phyloP scores from a whole-genome alignment of 1,140 invertebrate species.

The Magallana angulata region DNA sequence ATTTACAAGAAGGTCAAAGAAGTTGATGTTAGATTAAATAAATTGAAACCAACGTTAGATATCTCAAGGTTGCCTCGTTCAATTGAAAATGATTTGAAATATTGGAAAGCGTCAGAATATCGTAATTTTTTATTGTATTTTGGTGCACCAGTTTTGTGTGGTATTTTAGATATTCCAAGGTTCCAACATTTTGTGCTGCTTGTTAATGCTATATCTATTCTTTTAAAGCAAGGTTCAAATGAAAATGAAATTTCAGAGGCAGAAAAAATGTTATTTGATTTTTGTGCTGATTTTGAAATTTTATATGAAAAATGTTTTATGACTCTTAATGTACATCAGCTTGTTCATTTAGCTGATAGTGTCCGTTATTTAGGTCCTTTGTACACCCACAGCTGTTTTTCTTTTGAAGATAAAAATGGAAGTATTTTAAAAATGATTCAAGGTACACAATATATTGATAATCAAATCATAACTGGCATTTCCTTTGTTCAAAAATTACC shows the following conservation, averaged over 20 bases:
- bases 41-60: slow-evolving; percentile 14
- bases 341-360: slow-evolving; percentile 31
- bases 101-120: slow-evolving; percentile 60
- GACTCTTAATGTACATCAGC: slow-evolving; percentile 44
- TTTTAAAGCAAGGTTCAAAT: slow-evolving; percentile 28
- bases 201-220: slow-evolving; percentile 40
- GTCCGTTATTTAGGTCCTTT: slow-evolving; percentile 48
- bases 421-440: slow-evolving; percentile 35
- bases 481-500: slow-evolving; percentile 56
- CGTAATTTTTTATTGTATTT: slow-evolving; percentile 53
- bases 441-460: slow-evolving; percentile 48
- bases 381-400: slow-evolving; percentile 53
- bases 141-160: slow-evolving; percentile 41
- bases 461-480: slow-evolving; percentile 54
- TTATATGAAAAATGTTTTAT: slow-evolving; percentile 43
- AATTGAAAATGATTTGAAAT: slow-evolving; percentile 50
- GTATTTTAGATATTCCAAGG: slow-evolving; percentile 40
- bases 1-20: not conserved
- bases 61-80: slow-evolving; percentile 48
- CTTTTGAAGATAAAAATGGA: slow-evolving; percentile 51
- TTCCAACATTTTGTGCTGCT: slow-evolving; percentile 44
- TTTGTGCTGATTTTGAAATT: not conserved
- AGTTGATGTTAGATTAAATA: not conserved
- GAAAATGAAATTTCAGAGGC: slow-evolving; percentile 19
- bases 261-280: slow-evolving; percentile 4